A percentile compares a stretch with the other conserved stretches of the same genome.
phyloP scores from a whole-genome alignment of 2,797 vertebrate genomes.

The Xenops minutus region DNA sequence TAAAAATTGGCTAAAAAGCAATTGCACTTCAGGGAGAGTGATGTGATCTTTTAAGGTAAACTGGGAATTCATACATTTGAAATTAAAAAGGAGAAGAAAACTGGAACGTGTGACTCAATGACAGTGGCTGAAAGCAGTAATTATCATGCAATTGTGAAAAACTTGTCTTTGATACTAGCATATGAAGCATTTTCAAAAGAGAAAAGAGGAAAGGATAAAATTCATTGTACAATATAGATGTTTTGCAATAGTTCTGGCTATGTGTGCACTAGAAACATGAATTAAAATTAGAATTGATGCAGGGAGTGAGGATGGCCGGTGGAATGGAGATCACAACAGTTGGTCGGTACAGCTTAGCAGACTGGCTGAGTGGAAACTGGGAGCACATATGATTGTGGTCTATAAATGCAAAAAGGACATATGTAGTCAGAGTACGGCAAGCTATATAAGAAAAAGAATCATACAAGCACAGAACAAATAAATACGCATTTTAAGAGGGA shows the following conservation, averaged over 20 bases:
- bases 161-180: neutral
- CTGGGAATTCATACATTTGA: neutral
- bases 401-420: constrained; percentile 20
- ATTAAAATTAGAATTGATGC: neutral
- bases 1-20: neutral
- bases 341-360: neutral
- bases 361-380: neutral
- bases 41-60: neutral
- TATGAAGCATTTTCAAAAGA: neutral
- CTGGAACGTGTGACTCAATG: neutral
- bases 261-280: neutral
- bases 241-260: neutral
- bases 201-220: neutral
- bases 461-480: neutral
- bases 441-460: constrained; percentile 1
- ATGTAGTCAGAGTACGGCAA: constrained; percentile 11
- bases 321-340: neutral
- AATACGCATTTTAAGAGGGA: neutral
- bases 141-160: neutral
- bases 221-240: neutral
- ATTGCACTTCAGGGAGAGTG: neutral
- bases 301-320: neutral
- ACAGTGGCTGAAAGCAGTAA: neutral
- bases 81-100: neutral
- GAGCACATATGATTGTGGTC: neutral